A percentile compares a stretch with the other conserved stretches of the same genome.
phyloP scores from a whole-genome alignment of 2,797 vertebrate species.

The Austrolebias charrua region DNA sequence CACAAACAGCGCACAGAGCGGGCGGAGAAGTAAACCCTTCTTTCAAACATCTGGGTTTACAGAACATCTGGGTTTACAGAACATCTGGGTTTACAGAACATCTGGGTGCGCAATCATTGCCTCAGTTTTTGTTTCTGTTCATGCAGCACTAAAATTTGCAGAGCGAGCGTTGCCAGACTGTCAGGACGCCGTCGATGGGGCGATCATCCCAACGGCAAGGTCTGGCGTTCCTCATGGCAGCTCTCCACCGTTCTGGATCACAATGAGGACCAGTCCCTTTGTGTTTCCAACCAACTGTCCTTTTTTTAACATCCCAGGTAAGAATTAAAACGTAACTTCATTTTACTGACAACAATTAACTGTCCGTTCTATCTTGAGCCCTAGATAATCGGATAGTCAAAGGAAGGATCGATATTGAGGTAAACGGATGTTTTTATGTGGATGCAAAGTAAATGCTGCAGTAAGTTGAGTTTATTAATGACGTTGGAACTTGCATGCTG shows the following conservation, averaged over 20 bases:
- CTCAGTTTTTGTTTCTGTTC: not conserved
- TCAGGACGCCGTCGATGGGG: fast-evolving
- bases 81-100: no score
- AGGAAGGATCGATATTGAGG: no score
- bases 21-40: no score
- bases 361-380: not conserved
- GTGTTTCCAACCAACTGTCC: slow-evolving; percentile 44
- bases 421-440: not conserved
- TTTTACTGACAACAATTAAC: not conserved
- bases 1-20: no score
- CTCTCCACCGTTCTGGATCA: slow-evolving; percentile 41
- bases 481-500: not conserved
- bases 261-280: slow-evolving; percentile 32
- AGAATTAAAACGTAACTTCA: not conserved
- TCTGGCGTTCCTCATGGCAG: not conserved
- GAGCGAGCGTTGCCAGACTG: slow-evolving; percentile 11
- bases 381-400: slow-evolving; percentile 23
- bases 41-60: no score
- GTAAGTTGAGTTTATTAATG: not conserved
- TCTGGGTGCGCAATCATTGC: no score
- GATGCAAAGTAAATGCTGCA: no score
- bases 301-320: slow-evolving; percentile 60
- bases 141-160: slow-evolving; percentile 21
- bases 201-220: fast-evolving
- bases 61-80: no score